A percentile compares a stretch with the other conserved stretches of the same genome.
These are phyloP conservation scores for Morpho achilles DNA, from an alignment of 2,888 invertebrate species.

Conservation along the genomic window DNA sequence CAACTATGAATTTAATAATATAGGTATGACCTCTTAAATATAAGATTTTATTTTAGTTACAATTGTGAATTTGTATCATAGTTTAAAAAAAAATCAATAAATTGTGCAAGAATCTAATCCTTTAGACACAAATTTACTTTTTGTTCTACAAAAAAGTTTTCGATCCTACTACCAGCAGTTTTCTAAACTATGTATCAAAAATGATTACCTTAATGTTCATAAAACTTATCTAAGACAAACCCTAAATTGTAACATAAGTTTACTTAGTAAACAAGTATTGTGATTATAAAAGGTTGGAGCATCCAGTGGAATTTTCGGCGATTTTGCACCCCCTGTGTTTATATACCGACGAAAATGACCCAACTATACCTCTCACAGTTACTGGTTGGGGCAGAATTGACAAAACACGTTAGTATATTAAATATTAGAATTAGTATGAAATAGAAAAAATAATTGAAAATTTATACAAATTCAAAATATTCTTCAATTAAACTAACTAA, in stretches of 20 bases:
- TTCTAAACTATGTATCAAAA: neutral
- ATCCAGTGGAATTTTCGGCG: slow-evolving; percentile 39
- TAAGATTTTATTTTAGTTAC: too few relatives aligned
- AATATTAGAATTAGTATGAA: neutral
- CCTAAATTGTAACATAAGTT: neutral
- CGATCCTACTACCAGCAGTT: too few relatives aligned
- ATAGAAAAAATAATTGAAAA: too few relatives aligned
- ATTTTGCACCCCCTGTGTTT: slow-evolving; percentile 56
- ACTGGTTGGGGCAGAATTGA: slow-evolving; percentile 69
- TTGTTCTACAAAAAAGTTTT: too few relatives aligned
- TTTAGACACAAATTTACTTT: too few relatives aligned
- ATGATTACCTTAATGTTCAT: neutral
- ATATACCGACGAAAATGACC: slow-evolving; percentile 45
- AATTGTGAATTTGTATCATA: too few relatives aligned
- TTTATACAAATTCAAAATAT: too few relatives aligned
- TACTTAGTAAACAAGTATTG: neutral
- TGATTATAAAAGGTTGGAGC: slow-evolving; percentile 45
- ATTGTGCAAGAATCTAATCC: too few relatives aligned
- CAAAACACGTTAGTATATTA: slow-evolving; percentile 43
- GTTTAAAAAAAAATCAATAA: too few relatives aligned
- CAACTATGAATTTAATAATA: too few relatives aligned
- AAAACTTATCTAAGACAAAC: neutral
- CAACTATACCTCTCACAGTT: slow-evolving; percentile 46
- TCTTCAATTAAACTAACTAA: too few relatives aligned
- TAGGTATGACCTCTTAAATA: too few relatives aligned